Conservation (phyloP, 1,140 invertebrate genomes). For the Camponotus vicinus region DNA sequence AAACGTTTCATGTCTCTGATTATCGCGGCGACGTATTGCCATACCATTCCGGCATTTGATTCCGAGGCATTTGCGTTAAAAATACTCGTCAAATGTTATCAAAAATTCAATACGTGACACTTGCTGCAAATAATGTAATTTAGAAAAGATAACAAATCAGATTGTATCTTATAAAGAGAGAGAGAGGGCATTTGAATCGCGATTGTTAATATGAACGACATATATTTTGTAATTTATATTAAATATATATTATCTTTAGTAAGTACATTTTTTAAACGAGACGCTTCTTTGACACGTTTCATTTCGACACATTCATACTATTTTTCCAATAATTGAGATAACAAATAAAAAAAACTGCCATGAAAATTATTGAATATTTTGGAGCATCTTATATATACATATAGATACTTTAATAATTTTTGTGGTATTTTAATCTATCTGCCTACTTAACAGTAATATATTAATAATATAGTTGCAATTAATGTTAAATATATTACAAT, state of each 20-base stretch:
- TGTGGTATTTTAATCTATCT: not conserved
- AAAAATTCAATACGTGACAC: slow-evolving; percentile 6
- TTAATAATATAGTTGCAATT: not conserved
- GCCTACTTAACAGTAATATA: not conserved
- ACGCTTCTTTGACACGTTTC: not conserved
- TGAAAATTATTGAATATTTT: not conserved
- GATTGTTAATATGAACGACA: not conserved
- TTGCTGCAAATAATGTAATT: not conserved
- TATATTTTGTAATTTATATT: not conserved
- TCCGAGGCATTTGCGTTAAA: not conserved
- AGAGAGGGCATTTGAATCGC: not conserved
- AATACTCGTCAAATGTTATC: not conserved
- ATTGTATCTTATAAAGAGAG: not conserved
- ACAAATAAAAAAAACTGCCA: not conserved
- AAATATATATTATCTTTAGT: not conserved
- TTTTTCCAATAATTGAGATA: slow-evolving; percentile 21
- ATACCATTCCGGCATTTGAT: not conserved
- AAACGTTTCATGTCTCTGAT: slow-evolving; percentile 3
- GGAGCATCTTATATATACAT: not conserved
- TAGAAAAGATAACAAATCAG: not conserved
- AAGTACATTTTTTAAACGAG: slow-evolving; percentile 6
- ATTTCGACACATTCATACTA: not conserved
- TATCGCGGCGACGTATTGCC: not conserved
- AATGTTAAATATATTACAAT: no score
- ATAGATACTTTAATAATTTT: not conserved